Base-by-base conservation (phyloP, 1,140 invertebrate genomes). In the Drosophila persimilis region DNA sequence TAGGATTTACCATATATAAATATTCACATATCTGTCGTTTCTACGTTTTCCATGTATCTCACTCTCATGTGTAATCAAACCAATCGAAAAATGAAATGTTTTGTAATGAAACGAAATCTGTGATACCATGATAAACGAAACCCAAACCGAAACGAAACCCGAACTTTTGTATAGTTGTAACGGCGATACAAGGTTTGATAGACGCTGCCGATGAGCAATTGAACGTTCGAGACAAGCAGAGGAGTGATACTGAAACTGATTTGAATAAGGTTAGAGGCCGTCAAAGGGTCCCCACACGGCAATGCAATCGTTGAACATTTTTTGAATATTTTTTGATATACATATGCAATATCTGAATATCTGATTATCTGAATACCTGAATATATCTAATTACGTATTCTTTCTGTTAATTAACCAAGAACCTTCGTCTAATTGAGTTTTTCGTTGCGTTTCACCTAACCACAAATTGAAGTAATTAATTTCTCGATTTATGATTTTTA, bases 131-230 rank as follows among this genome's bases (percentile, higher is more conserved):
- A 11, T 35, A 31, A 31, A 31, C 29, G 7, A 31, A 31, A 31
- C 29, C 29, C 7, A 24, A 46, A 41, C 63, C 31, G 50, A 52
- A 44, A 53, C 20, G 20, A 24, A 26, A 46, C 41, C 46, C 64
- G 46, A 62, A 54, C 20, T 35, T 53, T 41, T 22, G 54, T 56
- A 31, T 77, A 91, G 90, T 91, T 81, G 89, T 91, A 76, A 91
- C 90, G 76, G 91, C 91, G 39, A 91, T 91, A 74, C 91, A 91
- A 88, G 90, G 91, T 84, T 80, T 91, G 74, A 91, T 91, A 80
- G 91, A 91, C 83, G 91, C 91, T 85, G 90, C 91, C 60, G 90
- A 91, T 73, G 90, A 91, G 73, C 90, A 91, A 83, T 85, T 91
- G 61, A 91, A 90, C 73, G 72, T 83, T 79, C 90, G 80, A 86